Evolutionary conservation across 1,140 invertebrate genomes (phyloP), one percentile per base, ranked within the genome.

Genomic region (Rhizoglyphus robini): DNA sequence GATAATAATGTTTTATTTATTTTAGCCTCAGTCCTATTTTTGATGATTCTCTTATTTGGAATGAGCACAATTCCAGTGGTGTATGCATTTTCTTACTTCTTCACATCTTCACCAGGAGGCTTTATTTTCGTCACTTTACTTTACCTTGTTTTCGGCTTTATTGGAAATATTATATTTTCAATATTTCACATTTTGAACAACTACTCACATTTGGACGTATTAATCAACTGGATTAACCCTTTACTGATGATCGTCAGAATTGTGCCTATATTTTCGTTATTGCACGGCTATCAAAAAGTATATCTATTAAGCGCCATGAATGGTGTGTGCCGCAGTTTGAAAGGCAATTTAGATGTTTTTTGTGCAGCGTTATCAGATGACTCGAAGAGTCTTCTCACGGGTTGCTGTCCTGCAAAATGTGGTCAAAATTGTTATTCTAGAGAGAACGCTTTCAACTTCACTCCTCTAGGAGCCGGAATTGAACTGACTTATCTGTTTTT

Each of bases 41-140:
- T 71, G 0, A 41, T 71, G 32, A 15, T 71, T 11, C 20, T 68
- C 20, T 20, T 70, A 13, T 69, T 68, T 63, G 70, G 70, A 13
- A 65, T 67, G 48, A 63, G 62, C n/a, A 58, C 67, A 15, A 70
- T 71, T 51, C 69, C 70, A 20, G 36, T 71, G 13, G 62, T 62
- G 27, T 71, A 71, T 60, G 29, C 65, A 18, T 15, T 71, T 29
- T 68, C 70, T 13, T 64, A 67, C 25, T 3, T 66, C 1, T 60
- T 67, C 31, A 65, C 64, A 23, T 54, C 54, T 13, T 49, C 64
- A 4, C 59, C 58, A 27, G 46, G 31, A 27, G 69, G 69, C n/a
- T 71, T 70, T 59, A 62, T 63, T 23, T 46, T 65, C 29, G 13
- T 69, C 48, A 38, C 62, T 5, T 59, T 62, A n/a, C 5, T 70